Conservation (phyloP, 2,797 vertebrate species). For the Mareca penelope region DNA sequence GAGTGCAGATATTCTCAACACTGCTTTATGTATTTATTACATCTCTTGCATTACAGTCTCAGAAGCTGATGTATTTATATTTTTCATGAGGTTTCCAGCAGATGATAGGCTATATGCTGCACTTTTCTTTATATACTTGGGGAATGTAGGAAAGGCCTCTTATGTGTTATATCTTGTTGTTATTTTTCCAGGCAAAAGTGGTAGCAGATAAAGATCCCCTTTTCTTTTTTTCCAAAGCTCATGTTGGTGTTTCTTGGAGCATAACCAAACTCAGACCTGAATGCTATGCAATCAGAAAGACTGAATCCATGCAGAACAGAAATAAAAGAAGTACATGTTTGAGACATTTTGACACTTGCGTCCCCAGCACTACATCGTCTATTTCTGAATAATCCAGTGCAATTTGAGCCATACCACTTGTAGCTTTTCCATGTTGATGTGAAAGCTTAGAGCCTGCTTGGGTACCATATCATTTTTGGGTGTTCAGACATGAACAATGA, state of each 20-base stretch:
- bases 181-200: neutral
- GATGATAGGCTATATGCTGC: neutral
- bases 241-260: neutral
- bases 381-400: neutral
- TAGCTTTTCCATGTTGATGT: neutral
- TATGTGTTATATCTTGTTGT: rapidly evolving
- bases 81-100: neutral
- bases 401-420: neutral
- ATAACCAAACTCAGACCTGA: neutral
- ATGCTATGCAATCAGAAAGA: neutral
- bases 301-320: neutral
- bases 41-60: neutral
- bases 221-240: neutral
- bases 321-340: neutral
- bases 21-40: neutral
- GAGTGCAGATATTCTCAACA: neutral
- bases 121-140: neutral
- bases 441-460: neutral
- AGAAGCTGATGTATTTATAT: neutral
- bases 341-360: neutral
- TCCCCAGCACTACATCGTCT: neutral
- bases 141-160: neutral
- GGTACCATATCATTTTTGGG: neutral
- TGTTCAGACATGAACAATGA: neutral
- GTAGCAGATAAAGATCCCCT: neutral